These are phyloP conservation scores for Pocillopora verrucosa DNA, from an alignment of 64 coral and sea anemone species.

Conservation along the genomic window DNA sequence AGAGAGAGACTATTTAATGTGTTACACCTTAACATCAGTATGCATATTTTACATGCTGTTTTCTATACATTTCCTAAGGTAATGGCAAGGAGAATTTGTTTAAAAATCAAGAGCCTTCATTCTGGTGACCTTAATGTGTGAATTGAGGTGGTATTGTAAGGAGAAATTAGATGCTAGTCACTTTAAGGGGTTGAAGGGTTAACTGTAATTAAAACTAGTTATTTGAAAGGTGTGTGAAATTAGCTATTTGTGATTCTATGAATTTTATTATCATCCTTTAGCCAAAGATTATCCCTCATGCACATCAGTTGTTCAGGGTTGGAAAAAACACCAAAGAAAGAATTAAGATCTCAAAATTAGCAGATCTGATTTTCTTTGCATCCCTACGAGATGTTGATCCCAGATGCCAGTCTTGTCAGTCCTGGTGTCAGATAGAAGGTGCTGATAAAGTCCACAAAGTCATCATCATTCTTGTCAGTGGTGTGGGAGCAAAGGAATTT, in stretches of 20 bases:
- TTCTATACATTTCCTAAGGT: too few species aligned
- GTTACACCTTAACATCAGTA: too few species aligned
- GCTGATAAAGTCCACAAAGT: slow-evolving; percentile 53
- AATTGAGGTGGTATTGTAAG: too few species aligned
- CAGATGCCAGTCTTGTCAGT: not conserved
- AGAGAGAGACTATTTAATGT: too few species aligned
- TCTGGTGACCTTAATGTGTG: too few species aligned
- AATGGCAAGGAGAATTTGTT: too few species aligned
- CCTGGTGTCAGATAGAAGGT: slow-evolving; percentile 36
- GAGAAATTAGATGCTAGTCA: too few species aligned
- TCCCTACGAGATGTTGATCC: not conserved
- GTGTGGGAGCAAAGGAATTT: slow-evolving; percentile 70
- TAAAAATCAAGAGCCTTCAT: too few species aligned
- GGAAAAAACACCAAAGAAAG: not conserved
- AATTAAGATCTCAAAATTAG: slow-evolving; percentile 28
- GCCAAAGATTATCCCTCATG: not conserved
- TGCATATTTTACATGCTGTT: too few species aligned
- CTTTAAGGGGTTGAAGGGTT: too few species aligned
- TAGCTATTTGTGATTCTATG: not conserved
- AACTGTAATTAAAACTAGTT: too few species aligned
- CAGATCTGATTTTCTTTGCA: slow-evolving; percentile 71
- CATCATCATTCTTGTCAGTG: slow-evolving; percentile 62
- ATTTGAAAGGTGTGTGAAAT: not conserved
- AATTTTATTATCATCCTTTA: not conserved
- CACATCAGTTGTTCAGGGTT: not conserved